These are phyloP conservation scores for Busseola fusca DNA, from an alignment of 2,888 invertebrate species.

Conservation along the genomic window DNA sequence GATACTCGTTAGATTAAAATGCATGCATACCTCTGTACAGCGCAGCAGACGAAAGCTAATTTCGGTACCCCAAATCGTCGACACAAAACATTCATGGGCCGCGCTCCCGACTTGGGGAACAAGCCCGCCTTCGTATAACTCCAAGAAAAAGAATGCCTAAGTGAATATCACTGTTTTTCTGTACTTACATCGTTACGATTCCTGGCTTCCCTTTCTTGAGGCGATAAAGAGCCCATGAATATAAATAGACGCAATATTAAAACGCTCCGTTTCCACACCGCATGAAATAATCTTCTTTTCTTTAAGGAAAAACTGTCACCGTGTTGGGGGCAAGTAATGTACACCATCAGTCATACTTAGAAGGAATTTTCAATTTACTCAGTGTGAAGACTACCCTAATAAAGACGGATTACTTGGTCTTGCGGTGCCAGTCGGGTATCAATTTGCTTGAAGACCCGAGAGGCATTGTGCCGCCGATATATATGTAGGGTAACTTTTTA, in stretches of 20 bases:
- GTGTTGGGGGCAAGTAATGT: slow-evolving; percentile 83
- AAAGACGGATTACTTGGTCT: slow-evolving; percentile 83
- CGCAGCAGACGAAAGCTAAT: slow-evolving; percentile 60
- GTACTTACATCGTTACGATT: slow-evolving; percentile 80
- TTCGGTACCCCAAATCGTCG: slow-evolving; percentile 57
- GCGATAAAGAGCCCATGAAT: slow-evolving; percentile 83
- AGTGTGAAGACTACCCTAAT: slow-evolving; percentile 80
- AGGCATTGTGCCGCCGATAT: slow-evolving; percentile 58
- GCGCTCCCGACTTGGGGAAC: slow-evolving; percentile 38
- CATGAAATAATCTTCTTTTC: slow-evolving; percentile 85
- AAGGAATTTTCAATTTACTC: slow-evolving; percentile 87
- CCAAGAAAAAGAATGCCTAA: slow-evolving; percentile 77
- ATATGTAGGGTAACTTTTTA: slow-evolving; percentile 52
- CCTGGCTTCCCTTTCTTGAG: slow-evolving; percentile 73
- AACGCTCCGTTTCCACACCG: slow-evolving; percentile 79
- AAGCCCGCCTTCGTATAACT: slow-evolving; percentile 60
- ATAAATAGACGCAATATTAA: slow-evolving; percentile 87
- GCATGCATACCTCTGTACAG: slow-evolving; percentile 42
- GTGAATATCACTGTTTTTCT: slow-evolving; percentile 82
- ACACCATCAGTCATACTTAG: slow-evolving; percentile 88
- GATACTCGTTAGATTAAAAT: slow-evolving; percentile 62
- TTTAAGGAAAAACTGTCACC: slow-evolving; percentile 83
- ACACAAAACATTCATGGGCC: slow-evolving; percentile 59
- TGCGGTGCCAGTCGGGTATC: slow-evolving; percentile 72
- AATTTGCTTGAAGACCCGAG: slow-evolving; percentile 68